Percentiles rank a stretch among this genome's conserved stretches.
These are phyloP conservation scores for Pampusana beccarii DNA, from an alignment of 2,113 vertebrate species.

Conservation along the genomic window DNA sequence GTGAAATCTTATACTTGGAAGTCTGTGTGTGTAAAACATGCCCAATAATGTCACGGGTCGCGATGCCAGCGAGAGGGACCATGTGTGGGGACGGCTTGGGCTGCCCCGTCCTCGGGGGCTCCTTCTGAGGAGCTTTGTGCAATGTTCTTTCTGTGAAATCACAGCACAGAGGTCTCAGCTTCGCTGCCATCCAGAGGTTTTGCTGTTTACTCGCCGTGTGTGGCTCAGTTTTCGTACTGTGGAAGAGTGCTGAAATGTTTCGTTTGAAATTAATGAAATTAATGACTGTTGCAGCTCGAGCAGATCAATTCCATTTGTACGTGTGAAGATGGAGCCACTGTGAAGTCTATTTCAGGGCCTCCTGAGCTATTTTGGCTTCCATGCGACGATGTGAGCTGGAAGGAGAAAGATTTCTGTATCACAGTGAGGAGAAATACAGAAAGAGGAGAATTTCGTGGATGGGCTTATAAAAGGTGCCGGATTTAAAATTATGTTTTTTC, in stretches of 20 bases:
- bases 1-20: constrained; percentile 18
- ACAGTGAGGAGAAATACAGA: neutral
- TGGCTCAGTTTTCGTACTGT: neutral
- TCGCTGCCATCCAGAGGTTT: neutral
- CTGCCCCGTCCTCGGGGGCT: neutral
- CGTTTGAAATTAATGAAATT: neutral
- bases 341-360: neutral
- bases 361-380: neutral
- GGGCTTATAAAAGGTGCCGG: neutral
- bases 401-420: neutral
- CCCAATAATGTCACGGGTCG: neutral
- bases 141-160: neutral
- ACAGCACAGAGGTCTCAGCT: accelerated
- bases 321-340: neutral
- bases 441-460: neutral
- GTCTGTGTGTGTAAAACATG: neutral
- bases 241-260: neutral
- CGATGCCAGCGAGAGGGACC: neutral
- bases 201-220: neutral
- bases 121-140: neutral
- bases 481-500: neutral
- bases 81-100: neutral
- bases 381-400: neutral
- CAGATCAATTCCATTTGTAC: neutral
- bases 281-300: neutral